A percentile compares a stretch with the other conserved stretches of the same genome.
Evolutionary conservation across 2,797 vertebrate genomes (phyloP).

Genomic region (Lepus townsendii): DNA sequence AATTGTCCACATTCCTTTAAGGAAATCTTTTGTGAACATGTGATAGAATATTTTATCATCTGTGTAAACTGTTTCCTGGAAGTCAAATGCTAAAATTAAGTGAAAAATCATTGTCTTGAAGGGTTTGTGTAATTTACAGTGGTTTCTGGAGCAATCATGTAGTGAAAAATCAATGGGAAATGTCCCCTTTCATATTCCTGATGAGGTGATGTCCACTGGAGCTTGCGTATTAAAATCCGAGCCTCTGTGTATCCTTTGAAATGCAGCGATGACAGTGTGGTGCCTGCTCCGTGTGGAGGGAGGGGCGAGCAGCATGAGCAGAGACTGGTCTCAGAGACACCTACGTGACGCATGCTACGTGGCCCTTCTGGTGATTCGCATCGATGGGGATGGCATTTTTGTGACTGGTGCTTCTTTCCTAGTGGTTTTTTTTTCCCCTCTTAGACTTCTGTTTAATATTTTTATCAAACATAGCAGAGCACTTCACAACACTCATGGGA

Average conservation of each 20-base stretch:
- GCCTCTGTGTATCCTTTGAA: slow-evolving; percentile 15
- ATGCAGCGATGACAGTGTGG: not conserved
- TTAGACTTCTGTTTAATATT: slow-evolving; percentile 31
- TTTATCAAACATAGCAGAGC: slow-evolving; percentile 3
- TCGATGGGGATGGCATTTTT: not conserved
- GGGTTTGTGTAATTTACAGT: not conserved
- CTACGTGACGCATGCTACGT: too few relatives aligned
- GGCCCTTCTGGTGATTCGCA: not conserved
- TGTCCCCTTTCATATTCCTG: slow-evolving; percentile 28
- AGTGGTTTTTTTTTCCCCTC: not conserved
- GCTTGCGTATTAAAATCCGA: not conserved
- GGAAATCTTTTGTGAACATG: slow-evolving; percentile 42
- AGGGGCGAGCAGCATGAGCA: not conserved
- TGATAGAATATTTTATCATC: slow-evolving; percentile 38
- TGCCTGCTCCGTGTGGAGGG: not conserved
- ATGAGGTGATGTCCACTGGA: not conserved
- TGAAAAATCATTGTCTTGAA: not conserved
- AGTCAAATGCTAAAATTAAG: slow-evolving; percentile 64
- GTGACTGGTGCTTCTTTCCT: not conserved
- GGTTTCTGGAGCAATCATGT: not conserved
- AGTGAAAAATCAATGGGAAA: not conserved
- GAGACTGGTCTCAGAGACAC: not conserved
- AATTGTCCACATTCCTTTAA: not conserved
- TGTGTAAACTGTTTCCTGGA: not conserved
- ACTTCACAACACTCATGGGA: too few relatives aligned